Evolutionary conservation across 1,140 invertebrate genomes (phyloP), one percentile per base, ranked within the genome.

Genomic region (Drosophila funebris): DNA sequence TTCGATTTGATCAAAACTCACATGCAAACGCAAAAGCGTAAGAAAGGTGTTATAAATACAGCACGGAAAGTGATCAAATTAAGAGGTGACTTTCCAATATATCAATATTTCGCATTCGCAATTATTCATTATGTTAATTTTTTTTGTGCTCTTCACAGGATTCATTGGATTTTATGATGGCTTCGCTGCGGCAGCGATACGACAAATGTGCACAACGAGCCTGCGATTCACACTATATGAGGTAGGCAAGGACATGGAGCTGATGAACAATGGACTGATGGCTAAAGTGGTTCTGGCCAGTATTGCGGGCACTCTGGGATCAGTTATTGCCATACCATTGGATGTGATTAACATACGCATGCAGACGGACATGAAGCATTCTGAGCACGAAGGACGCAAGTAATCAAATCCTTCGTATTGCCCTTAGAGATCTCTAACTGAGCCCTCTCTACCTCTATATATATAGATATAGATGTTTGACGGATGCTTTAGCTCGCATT

Each of bases 311-410:
- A 96, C 96, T 41, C 94, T 94, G 62, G 98, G 74, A 0, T 72
- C 81, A 0, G 9, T 64, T 3, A 18, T 62, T 5, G 73, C 97
- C 0, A 97, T 97, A 46, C 98, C 98, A 14, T 97, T 96, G 36
- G 98, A 99, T 94, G 94, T 99, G 92, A 95, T 99, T 48, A 99
- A 99, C 93, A 98, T 99, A 5, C 93, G 97, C 73, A 99, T 99
- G 99, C 99, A 99, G 92, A 99, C 99, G 93, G 98, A 99, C 93
- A 95, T 99, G 16, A 99, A 99, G 93, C 91, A 8, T 9, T 1
- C 99, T 20, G 94, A 97, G 18, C 81, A 14, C 0, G 5, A 22
- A 5, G 53, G 29, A 8, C 71, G 71, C 43, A 78, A 67, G 75
- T 71, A 68, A 20, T 13, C 1, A 2, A 20, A n/a, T n/a, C n/a